These are phyloP conservation scores for Ibidorhyncha struthersii DNA, from an alignment of 2,113 vertebrate species.

Conservation along the genomic window DNA sequence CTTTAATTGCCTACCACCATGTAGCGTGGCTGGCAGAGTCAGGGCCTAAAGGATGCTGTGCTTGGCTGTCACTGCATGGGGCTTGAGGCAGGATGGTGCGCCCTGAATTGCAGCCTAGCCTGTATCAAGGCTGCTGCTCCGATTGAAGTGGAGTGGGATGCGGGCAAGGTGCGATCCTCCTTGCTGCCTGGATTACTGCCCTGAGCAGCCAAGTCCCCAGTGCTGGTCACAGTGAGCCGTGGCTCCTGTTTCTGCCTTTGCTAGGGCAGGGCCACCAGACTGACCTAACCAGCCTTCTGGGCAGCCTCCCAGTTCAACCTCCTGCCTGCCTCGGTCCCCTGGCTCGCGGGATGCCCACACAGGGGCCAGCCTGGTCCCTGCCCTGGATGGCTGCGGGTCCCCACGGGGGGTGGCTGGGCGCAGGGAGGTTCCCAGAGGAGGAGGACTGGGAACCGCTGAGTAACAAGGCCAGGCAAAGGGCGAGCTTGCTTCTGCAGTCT, in stretches of 20 bases:
- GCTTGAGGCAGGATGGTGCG: not conserved
- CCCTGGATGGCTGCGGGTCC: not conserved
- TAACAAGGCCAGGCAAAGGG: not conserved
- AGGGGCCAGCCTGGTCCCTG: not conserved
- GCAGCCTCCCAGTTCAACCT: not conserved
- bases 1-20: not conserved
- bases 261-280: not conserved
- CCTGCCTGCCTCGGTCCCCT: not conserved
- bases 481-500: not conserved
- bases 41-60: not conserved
- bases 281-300: not conserved
- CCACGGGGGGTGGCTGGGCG: accelerated
- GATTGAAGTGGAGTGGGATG: not conserved
- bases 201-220: not conserved
- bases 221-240: not conserved
- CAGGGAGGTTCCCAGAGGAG: not conserved
- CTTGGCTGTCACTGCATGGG: not conserved
- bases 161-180: not conserved
- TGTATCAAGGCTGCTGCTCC: accelerated
- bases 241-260: not conserved
- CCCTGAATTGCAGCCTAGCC: not conserved
- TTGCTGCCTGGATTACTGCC: not conserved
- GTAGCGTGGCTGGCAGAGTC: not conserved
- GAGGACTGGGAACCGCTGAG: not conserved
- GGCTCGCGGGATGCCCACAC: not conserved